phyloP scores from a whole-genome alignment of 2,888 invertebrate genomes.

The Xanthorhoe designata region DNA sequence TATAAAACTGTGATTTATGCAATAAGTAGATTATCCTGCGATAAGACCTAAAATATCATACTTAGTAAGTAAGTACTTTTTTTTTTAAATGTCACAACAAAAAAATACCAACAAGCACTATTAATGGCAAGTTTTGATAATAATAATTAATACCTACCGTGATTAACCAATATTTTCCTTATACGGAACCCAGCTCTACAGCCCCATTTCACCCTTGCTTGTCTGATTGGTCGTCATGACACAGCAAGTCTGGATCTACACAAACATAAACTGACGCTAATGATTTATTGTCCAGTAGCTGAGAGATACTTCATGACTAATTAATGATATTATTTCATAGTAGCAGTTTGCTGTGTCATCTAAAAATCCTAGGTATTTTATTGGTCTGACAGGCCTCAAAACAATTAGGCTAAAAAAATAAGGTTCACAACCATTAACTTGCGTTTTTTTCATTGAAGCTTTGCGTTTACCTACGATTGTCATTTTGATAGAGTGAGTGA shows the following conservation, averaged over 20 bases:
- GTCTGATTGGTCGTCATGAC: conserved; percentile 39
- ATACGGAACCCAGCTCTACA: conserved; percentile 21
- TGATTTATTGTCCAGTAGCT: conserved; percentile 62
- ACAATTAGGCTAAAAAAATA: background rate
- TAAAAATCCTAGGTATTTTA: conserved; percentile 1
- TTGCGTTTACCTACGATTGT: background rate
- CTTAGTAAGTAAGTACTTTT: no score
- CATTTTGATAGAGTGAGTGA: background rate
- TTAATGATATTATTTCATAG: conserved; percentile 28
- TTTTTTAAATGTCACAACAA: no score
- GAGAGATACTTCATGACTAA: conserved; percentile 32
- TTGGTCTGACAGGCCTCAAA: background rate
- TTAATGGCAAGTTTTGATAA: no score
- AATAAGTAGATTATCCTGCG: no score
- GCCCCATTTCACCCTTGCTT: conserved; percentile 15
- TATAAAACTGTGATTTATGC: no score
- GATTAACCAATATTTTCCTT: background rate
- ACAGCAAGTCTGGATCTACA: conserved; percentile 34
- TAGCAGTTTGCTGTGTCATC: conserved; percentile 15
- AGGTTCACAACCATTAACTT: background rate
- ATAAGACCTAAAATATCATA: no score
- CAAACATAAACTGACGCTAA: conserved; percentile 58
- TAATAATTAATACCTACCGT: no score
- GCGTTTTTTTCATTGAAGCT: background rate
- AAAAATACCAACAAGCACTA: no score